phyloP scores from a whole-genome alignment of 2,888 invertebrate species.

The Aporophyla nigra region DNA sequence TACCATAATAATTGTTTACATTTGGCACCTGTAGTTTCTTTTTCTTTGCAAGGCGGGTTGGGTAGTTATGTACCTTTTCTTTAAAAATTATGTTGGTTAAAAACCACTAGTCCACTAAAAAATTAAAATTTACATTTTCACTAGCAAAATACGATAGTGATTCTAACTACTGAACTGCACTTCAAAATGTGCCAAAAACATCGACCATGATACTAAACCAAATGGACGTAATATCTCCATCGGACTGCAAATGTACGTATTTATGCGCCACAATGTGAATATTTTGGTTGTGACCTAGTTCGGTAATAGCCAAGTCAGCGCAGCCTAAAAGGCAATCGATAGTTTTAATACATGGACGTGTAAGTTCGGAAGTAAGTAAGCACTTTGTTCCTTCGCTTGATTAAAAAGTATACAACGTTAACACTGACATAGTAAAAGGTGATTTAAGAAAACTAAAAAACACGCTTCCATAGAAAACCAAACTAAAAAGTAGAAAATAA shows the following conservation, averaged over 20 bases:
- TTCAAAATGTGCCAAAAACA: constrained; percentile 18
- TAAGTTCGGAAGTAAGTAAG: neutral
- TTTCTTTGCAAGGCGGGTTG: no score
- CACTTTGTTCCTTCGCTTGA: neutral
- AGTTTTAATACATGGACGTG: constrained; percentile 29
- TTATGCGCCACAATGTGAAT: constrained; percentile 26
- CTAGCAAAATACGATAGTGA: neutral
- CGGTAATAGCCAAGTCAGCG: constrained; percentile 42
- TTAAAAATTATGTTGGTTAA: no score
- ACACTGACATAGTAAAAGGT: neutral
- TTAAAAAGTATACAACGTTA: neutral
- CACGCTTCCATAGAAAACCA: no score
- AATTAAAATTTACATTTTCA: neutral
- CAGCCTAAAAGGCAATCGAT: constrained; percentile 36
- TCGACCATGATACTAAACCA: neutral
- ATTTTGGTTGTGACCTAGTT: constrained; percentile 51
- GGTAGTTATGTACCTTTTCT: no score
- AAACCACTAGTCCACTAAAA: neutral
- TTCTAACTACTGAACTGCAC: neutral
- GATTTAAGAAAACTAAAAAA: no score
- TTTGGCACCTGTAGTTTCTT: no score
- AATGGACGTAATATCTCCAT: constrained; percentile 18
- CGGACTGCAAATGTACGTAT: constrained; percentile 21
- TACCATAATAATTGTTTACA: no score
- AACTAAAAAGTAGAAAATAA: no score